A percentile compares a stretch with the other conserved stretches of the same genome.
phyloP scores from a whole-genome alignment of 2,888 invertebrate species.

The Escarpia spicata region DNA sequence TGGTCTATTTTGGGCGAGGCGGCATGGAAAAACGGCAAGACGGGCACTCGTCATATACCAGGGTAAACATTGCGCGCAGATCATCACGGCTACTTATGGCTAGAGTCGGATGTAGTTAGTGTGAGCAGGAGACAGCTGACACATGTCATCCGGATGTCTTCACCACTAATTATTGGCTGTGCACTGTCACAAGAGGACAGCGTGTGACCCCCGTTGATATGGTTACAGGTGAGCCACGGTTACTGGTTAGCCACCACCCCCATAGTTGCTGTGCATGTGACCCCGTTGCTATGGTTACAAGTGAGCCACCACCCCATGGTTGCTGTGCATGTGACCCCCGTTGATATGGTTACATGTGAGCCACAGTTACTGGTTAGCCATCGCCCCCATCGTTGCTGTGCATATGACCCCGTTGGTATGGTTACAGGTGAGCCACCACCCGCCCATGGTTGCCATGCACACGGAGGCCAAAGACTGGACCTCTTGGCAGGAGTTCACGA shows the following conservation, averaged over 20 bases:
- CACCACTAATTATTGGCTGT: background rate
- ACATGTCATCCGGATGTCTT: background rate
- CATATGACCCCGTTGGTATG: too few relatives aligned
- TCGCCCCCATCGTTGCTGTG: slow-evolving; percentile 96
- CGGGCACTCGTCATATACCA: too few relatives aligned
- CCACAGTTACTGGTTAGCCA: too few relatives aligned
- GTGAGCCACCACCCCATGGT: slow-evolving; percentile 99
- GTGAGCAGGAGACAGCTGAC: background rate
- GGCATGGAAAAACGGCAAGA: too few relatives aligned
- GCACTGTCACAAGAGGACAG: background rate
- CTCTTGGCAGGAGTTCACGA: slow-evolving; percentile 98
- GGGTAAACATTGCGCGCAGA: too few relatives aligned
- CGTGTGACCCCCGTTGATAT: background rate
- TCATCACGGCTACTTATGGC: too few relatives aligned
- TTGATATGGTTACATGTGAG: slow-evolving; percentile 74
- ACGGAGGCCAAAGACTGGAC: slow-evolving; percentile 92
- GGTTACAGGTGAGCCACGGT: slow-evolving; percentile 85
- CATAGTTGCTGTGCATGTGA: slow-evolving; percentile 93
- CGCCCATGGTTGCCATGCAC: slow-evolving; percentile 95
- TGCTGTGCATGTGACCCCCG: slow-evolving; percentile 68
- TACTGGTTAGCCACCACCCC: too few relatives aligned
- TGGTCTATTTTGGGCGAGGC: too few relatives aligned
- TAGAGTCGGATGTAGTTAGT: too few relatives aligned
- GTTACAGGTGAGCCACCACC: slow-evolving; percentile 91
- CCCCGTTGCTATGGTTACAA: too few relatives aligned